Conservation (phyloP, 1,140 invertebrate genomes). For the Temnothorax nylanderi region DNA sequence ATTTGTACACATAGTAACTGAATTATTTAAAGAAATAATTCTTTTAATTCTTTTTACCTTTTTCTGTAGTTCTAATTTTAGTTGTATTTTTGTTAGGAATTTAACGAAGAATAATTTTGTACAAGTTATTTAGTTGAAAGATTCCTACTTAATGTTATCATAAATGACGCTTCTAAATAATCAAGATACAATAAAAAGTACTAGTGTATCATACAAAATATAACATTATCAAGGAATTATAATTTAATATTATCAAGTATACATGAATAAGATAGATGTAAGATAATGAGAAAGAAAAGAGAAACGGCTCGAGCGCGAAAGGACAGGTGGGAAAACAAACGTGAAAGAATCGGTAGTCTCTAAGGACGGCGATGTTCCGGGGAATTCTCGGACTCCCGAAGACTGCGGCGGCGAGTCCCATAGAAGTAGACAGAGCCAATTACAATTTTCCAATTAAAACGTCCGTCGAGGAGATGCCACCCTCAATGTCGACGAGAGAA, state of each 20-base stretch:
- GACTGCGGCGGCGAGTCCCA: constrained; percentile 32
- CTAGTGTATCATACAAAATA: background rate
- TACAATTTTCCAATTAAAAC: constrained; percentile 80
- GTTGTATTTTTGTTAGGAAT: background rate
- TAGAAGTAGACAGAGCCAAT: constrained; percentile 73
- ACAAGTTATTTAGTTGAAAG: background rate
- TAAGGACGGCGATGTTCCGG: constrained; percentile 52
- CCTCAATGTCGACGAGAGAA: constrained; percentile 45
- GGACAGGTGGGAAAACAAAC: constrained; percentile 30
- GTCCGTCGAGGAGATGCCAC: constrained; percentile 66
- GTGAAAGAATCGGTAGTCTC: constrained; percentile 45
- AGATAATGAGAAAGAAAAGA: constrained; percentile 44
- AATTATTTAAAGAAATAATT: constrained; percentile 5
- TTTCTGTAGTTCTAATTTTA: background rate
- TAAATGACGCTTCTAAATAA: background rate
- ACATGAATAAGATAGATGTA: background rate
- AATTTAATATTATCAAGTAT: background rate
- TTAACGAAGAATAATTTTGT: background rate
- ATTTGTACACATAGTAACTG: background rate
- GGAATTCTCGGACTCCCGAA: constrained; percentile 54
- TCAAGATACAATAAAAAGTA: background rate
- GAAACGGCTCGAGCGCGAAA: background rate
- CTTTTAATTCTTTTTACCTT: background rate
- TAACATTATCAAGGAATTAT: background rate
- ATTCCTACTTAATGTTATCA: background rate